Evolutionary conservation across 2,888 invertebrate species (phyloP).

Genomic region (Seira ritae): DNA sequence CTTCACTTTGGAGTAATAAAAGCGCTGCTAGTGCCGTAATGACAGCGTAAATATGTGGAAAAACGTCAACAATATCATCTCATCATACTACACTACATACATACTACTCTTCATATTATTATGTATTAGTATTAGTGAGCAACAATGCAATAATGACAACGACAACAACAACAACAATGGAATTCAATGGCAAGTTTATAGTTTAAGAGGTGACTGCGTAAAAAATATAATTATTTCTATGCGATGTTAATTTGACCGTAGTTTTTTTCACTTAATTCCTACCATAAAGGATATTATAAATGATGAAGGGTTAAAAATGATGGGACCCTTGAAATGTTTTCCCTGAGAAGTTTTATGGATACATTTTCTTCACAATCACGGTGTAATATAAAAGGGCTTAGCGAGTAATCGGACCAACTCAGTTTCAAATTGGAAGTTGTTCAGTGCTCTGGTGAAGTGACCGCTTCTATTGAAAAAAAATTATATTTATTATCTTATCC

Average conservation of each 20-base stretch:
- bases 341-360: constrained; percentile 27
- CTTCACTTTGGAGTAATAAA: constrained; percentile 22
- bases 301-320: not conserved
- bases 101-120: no score
- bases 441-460: not conserved
- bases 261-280: constrained; percentile 24
- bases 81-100: no score
- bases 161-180: no score
- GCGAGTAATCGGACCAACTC: constrained; percentile 28
- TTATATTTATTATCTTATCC: no score
- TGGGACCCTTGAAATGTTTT: constrained; percentile 27
- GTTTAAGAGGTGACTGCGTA: constrained; percentile 42
- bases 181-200: constrained; percentile 13
- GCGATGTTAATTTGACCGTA: constrained; percentile 42
- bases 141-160: not conserved
- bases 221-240: constrained; percentile 41
- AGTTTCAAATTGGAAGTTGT: constrained; percentile 34
- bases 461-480: no score
- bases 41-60: constrained; percentile 1
- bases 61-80: constrained; percentile 17
- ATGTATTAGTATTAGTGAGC: no score
- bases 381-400: constrained; percentile 48
- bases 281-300: not conserved
- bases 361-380: constrained; percentile 3
- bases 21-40: constrained; percentile 28